Conservation (phyloP, 1,140 invertebrate genomes). For the Parasteatoda tepidariorum region DNA sequence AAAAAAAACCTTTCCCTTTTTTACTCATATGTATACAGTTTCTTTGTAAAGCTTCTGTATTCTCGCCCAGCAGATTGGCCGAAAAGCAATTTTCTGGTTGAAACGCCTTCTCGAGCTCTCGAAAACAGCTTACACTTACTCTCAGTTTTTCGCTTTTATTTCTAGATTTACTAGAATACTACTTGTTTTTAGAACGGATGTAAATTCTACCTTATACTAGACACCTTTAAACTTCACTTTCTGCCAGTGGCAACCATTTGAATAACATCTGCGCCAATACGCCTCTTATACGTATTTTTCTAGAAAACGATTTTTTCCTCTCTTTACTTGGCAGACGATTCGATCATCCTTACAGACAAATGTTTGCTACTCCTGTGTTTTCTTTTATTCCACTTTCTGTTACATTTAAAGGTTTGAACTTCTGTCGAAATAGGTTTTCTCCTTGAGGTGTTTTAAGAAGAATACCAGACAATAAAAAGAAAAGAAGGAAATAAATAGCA, state of each 20-base stretch:
- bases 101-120: neutral
- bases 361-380: constrained; percentile 25
- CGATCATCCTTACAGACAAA: constrained; percentile 42
- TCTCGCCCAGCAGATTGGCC: constrained; percentile 8
- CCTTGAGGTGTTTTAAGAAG: constrained; percentile 45
- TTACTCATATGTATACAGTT: no score
- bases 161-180: neutral
- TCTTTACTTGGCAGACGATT: constrained; percentile 33
- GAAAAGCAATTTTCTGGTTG: constrained; percentile 42
- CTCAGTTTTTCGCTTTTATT: constrained; percentile 33
- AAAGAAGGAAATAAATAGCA: constrained; percentile 4
- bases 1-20: no score
- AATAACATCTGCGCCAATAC: constrained; percentile 51
- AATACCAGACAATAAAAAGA: constrained; percentile 29
- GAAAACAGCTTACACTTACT: constrained; percentile 21
- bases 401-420: constrained; percentile 48
- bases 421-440: constrained; percentile 54
- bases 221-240: constrained; percentile 7
- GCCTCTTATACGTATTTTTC: constrained; percentile 11
- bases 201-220: constrained; percentile 43
- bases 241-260: constrained; percentile 26
- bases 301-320: constrained; percentile 12
- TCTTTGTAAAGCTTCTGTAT: constrained; percentile 39
- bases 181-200: constrained; percentile 53
- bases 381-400: constrained; percentile 38